Conservation (phyloP, 2,797 vertebrate species). For the Columba guinea region DNA sequence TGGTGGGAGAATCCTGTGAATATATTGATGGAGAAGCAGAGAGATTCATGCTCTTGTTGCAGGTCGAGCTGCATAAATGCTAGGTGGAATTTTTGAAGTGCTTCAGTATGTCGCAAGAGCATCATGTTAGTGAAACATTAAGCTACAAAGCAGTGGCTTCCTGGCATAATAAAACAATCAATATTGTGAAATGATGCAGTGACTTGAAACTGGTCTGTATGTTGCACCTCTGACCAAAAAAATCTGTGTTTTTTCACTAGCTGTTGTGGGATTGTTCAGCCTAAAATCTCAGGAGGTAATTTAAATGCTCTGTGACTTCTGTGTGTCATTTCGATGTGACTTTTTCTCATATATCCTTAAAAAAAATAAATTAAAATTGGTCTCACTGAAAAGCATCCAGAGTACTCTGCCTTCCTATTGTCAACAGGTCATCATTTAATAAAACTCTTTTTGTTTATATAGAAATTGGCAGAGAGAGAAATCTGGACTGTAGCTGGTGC, state of each 20-base stretch:
- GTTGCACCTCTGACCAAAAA: neutral
- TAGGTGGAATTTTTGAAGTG: neutral
- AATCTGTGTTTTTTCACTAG: accelerated
- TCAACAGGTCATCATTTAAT: neutral
- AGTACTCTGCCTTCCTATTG: neutral
- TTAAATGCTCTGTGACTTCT: neutral
- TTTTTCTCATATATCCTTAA: neutral
- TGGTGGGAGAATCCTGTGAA: conserved; percentile 41
- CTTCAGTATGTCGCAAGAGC: neutral
- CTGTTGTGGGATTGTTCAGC: neutral
- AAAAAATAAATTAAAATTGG: neutral
- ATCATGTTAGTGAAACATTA: neutral
- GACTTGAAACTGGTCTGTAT: neutral
- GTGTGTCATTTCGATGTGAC: neutral
- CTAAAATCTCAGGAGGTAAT: neutral
- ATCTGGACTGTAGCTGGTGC: neutral
- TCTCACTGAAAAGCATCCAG: neutral
- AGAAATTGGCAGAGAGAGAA: neutral
- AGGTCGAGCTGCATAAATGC: neutral
- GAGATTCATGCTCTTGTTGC: neutral
- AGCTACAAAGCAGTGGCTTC: neutral
- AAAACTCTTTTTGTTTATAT: neutral
- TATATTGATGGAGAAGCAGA: neutral
- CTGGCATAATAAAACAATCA: neutral
- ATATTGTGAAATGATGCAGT: neutral